Base-by-base conservation (phyloP, 2,113 vertebrate genomes). In the Sphaerodactylus townsendi region DNA sequence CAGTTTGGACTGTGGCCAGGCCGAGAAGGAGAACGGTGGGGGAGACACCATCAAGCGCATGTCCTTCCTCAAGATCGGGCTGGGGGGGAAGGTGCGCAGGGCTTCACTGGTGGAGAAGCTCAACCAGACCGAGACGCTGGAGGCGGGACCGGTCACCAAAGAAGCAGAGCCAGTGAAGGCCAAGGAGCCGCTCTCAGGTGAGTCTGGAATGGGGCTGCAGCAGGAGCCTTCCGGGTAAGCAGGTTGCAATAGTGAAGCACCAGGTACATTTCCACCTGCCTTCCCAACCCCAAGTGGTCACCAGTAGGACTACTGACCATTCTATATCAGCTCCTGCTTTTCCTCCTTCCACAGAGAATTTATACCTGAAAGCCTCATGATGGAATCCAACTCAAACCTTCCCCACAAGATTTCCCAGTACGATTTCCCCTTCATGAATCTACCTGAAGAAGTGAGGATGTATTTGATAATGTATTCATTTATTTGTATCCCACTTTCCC, bases 171-270 rank as follows among this genome's bases (percentile, higher is more conserved):
- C 94, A 78, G 87, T 93, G 87, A 93, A 93, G 87, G 93, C 94
- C 85, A 94, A 96, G 90, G 98, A 98, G 73, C 97, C 97, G 0
- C 93, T 98, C 41, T 98, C 97, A 30, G 97, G 98, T 98, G 91
- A 94, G 95, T 48, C 5, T 2, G 23, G 48, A 1, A 0, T 0
- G 6, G 23, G n/a, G 0, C 6, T 44, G 3, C 1, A 21, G n/a
- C n/a, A n/a, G n/a, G n/a, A n/a, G 74, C 2, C 3, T 15, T 2
- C 37, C 37, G 5, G 17, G 37, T 0, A 9, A 48, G 39, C 5
- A 0, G 0, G 9, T 13, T 1, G 25, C 33, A 25, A 0, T 1
- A 33, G 19, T 5, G 2, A 39, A 69, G 6, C 33, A 35, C 13
- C 15, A 37, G 66, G 35, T 17, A 19, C 35, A 5, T 25, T 21